A percentile compares a stretch with the other conserved stretches of the same genome.
Evolutionary conservation across 2,888 invertebrate genomes (phyloP).

Genomic region (Mesorhabditis spiculigera): DNA sequence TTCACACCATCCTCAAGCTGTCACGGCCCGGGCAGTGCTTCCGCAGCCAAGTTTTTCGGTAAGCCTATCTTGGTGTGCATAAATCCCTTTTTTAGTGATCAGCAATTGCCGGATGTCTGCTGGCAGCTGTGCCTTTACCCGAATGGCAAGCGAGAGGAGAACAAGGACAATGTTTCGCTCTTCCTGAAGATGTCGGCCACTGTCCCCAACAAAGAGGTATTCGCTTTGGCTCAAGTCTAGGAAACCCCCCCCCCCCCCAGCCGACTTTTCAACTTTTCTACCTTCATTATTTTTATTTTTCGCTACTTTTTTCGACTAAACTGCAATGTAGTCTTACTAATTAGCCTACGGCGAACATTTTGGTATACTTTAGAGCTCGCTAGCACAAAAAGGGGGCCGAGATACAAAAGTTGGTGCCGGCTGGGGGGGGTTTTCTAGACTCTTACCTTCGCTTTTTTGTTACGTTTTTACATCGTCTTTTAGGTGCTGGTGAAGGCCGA

Average conservation of each 20-base stretch:
- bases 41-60: constrained; percentile 52
- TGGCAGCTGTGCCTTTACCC: constrained; percentile 59
- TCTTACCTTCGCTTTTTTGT: not conserved
- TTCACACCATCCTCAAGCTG: constrained; percentile 51
- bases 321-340: no score
- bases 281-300: no score
- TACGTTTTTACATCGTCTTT: constrained; percentile 9
- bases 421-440: no score
- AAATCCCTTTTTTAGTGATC: constrained; percentile 30
- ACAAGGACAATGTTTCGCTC: constrained; percentile 54
- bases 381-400: no score
- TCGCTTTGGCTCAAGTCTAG: not conserved
- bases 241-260: not conserved
- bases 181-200: constrained; percentile 58
- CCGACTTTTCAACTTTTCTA: no score
- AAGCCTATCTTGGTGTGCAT: not conserved
- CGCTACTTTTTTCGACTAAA: no score
- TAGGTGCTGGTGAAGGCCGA: constrained; percentile 57
- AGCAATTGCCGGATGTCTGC: constrained; percentile 49
- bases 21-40: constrained; percentile 55
- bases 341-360: no score
- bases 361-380: no score
- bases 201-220: constrained; percentile 47
- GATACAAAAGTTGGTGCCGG: no score
- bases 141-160: constrained; percentile 58